Conservation (phyloP, 2,797 vertebrate genomes). For the Remorina albescens region DNA sequence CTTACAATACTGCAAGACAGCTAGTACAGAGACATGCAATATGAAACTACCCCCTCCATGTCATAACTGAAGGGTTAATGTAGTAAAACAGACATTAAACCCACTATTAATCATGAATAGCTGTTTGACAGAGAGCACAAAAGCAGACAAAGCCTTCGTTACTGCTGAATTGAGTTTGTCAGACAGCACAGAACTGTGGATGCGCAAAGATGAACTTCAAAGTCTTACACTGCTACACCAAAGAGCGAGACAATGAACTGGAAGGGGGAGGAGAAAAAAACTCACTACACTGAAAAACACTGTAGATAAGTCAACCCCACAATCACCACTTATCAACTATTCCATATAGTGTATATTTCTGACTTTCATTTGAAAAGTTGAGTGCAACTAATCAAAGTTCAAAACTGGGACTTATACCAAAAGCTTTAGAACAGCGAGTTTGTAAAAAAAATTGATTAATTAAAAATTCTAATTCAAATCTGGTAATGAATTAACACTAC, state of each 20-base stretch:
- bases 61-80: constrained; percentile 65
- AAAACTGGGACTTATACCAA: constrained; percentile 32
- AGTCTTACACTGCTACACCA: constrained; percentile 43
- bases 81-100: constrained; percentile 75
- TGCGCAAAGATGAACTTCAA: constrained; percentile 66
- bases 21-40: constrained; percentile 36
- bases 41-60: constrained; percentile 48
- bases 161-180: constrained; percentile 63
- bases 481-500: constrained; percentile 56
- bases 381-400: constrained; percentile 44
- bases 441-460: constrained; percentile 34
- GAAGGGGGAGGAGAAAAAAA: constrained; percentile 40
- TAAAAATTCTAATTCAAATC: constrained; percentile 51
- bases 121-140: constrained; percentile 61
- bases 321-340: constrained; percentile 21
- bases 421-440: constrained; percentile 23
- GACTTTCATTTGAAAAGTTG: constrained; percentile 34
- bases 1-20: constrained; percentile 41
- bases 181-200: constrained; percentile 57
- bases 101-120: constrained; percentile 71
- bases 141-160: constrained; percentile 61
- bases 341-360: constrained; percentile 16
- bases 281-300: constrained; percentile 24
- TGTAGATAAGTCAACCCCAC: constrained; percentile 33
- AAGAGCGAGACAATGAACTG: constrained; percentile 45